A percentile compares a stretch with the other conserved stretches of the same genome.
These are phyloP conservation scores for Eudasyphora cyanicolor DNA, from an alignment of 2,888 invertebrate genomes.

Conservation along the genomic window DNA sequence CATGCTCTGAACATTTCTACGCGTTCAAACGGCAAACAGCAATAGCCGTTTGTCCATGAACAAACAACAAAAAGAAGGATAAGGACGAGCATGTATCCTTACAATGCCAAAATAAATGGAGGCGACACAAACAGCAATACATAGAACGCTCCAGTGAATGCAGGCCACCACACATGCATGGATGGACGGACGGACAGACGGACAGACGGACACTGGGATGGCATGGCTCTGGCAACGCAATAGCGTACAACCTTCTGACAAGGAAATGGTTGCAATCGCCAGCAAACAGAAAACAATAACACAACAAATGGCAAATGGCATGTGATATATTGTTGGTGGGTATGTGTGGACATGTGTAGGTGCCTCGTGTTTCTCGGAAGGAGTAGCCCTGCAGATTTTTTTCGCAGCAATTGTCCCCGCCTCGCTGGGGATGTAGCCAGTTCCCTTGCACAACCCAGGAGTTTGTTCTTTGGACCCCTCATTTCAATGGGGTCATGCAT, in stretches of 20 bases:
- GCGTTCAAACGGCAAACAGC: slow-evolving; percentile 10
- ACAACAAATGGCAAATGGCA: slow-evolving; percentile 57
- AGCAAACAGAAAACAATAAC: slow-evolving; percentile 61
- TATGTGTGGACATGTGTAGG: slow-evolving; percentile 9
- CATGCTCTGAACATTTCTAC: slow-evolving; percentile 56
- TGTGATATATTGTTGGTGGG: slow-evolving; percentile 56
- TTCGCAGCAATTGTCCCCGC: too few relatives aligned
- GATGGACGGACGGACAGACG: too few relatives aligned
- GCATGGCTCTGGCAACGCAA: slow-evolving; percentile 2
- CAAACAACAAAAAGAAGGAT: slow-evolving; percentile 41
- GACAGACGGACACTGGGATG: not conserved
- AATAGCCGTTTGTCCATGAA: slow-evolving; percentile 35
- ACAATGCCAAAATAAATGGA: slow-evolving; percentile 48
- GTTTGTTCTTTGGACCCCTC: too few relatives aligned
- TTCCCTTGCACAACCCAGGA: too few relatives aligned
- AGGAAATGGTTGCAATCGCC: slow-evolving; percentile 62
- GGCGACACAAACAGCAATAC: slow-evolving; percentile 45
- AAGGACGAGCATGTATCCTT: slow-evolving; percentile 38
- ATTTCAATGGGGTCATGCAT: too few relatives aligned
- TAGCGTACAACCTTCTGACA: slow-evolving; percentile 42
- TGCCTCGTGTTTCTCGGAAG: not conserved
- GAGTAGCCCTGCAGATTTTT: too few relatives aligned
- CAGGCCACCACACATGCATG: slow-evolving; percentile 4
- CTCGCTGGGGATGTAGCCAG: too few relatives aligned
- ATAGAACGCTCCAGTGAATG: not conserved